Conservation (phyloP, 2,113 vertebrate species). For the Paedocypris sp. region DNA sequence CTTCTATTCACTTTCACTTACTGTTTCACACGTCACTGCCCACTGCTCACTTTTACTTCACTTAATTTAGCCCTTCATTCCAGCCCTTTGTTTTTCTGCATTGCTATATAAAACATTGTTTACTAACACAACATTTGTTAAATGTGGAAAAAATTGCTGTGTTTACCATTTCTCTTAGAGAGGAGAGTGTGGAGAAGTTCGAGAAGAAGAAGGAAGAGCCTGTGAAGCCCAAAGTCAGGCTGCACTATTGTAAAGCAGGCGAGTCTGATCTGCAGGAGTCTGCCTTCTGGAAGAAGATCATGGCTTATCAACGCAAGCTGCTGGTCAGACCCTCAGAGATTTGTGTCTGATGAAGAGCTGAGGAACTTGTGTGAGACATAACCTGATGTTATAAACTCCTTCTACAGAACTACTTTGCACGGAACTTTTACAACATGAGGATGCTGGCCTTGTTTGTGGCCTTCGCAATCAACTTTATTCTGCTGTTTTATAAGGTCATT, state of each 20-base stretch:
- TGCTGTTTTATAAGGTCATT: conserved; percentile 94
- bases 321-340: conserved; percentile 62
- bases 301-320: conserved; percentile 87
- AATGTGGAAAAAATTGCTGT: too few relatives aligned
- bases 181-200: conserved; percentile 53
- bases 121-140: too few relatives aligned
- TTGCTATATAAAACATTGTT: too few relatives aligned
- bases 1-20: too few relatives aligned
- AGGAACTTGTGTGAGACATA: too few relatives aligned
- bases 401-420: conserved; percentile 91
- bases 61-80: too few relatives aligned
- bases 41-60: too few relatives aligned
- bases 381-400: too few relatives aligned
- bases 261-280: conserved; percentile 86
- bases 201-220: conserved; percentile 75
- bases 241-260: conserved; percentile 69
- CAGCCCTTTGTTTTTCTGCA: too few relatives aligned
- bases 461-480: conserved; percentile 95
- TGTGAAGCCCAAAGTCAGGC: conserved; percentile 67
- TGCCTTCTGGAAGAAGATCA: conserved; percentile 89
- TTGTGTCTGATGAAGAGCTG: too few relatives aligned
- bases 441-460: conserved; percentile 94
- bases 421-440: conserved; percentile 98
- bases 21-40: too few relatives aligned
- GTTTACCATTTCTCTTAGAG: conserved; percentile 52